Conservation (phyloP, 2,797 vertebrate genomes). For the Acanthurus tractus region DNA sequence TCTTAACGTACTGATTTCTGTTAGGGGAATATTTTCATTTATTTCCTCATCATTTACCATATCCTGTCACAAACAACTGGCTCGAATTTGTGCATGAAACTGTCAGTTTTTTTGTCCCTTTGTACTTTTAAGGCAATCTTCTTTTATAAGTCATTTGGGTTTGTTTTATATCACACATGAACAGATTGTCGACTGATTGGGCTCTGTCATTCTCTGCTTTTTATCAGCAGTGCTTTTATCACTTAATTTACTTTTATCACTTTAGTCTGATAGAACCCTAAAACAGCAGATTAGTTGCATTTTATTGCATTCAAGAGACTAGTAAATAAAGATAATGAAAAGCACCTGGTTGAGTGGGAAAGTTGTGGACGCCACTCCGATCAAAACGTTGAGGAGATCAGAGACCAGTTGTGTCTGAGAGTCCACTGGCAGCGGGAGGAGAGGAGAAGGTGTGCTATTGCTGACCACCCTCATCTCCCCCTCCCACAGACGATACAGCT, state of each 20-base stretch:
- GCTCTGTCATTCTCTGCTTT: slow-evolving; percentile 6
- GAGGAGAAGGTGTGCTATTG: slow-evolving; percentile 82
- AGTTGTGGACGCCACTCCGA: slow-evolving; percentile 93
- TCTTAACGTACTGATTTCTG: slow-evolving; percentile 35
- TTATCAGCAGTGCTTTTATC: slow-evolving; percentile 31
- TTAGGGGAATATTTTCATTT: slow-evolving; percentile 30
- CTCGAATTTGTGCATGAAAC: neutral
- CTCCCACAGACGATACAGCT: slow-evolving; percentile 91
- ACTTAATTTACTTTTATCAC: slow-evolving; percentile 20
- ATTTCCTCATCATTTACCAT: slow-evolving; percentile 35
- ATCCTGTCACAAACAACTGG: slow-evolving; percentile 18
- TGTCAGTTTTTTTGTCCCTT: neutral
- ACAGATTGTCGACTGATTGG: slow-evolving; percentile 45
- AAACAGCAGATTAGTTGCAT: slow-evolving; percentile 32
- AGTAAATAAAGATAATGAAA: slow-evolving; percentile 40
- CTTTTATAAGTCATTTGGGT: slow-evolving; percentile 36
- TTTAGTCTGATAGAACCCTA: slow-evolving; percentile 21
- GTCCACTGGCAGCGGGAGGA: slow-evolving; percentile 87
- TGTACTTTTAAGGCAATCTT: slow-evolving; percentile 16
- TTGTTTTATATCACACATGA: slow-evolving; percentile 40
- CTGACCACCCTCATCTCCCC: slow-evolving; percentile 90
- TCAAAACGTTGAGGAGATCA: slow-evolving; percentile 93
- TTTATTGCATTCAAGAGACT: slow-evolving; percentile 37
- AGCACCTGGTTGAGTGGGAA: slow-evolving; percentile 94
- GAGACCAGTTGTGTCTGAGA: slow-evolving; percentile 92